Conservation (phyloP, 2,888 invertebrate genomes). For the Apodemia mormo region DNA sequence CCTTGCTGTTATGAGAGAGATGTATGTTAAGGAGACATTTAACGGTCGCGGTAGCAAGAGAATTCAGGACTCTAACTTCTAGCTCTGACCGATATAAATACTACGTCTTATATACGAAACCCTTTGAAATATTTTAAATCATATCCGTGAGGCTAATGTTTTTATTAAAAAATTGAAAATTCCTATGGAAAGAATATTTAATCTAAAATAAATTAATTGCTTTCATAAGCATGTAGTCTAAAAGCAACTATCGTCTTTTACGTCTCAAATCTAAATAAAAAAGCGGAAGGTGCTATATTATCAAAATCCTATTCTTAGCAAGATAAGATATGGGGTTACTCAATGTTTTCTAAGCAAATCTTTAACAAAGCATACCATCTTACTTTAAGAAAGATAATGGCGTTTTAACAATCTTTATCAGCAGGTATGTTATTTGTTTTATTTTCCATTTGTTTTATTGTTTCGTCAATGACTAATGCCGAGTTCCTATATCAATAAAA, state of each 20-base stretch:
- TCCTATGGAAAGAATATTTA: conserved; percentile 20
- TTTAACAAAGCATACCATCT: conserved; percentile 36
- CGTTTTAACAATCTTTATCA: background rate
- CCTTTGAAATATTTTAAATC: too few relatives aligned
- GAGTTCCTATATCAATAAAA: too few relatives aligned
- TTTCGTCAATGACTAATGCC: too few relatives aligned
- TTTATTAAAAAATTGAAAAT: background rate
- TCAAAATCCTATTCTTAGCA: conserved; percentile 38
- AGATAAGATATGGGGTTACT: conserved; percentile 37
- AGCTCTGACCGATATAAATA: too few relatives aligned
- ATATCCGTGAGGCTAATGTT: too few relatives aligned
- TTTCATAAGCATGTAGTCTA: background rate
- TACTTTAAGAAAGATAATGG: conserved; percentile 33
- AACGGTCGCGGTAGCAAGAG: too few relatives aligned
- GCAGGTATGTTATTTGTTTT: background rate
- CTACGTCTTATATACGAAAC: too few relatives aligned
- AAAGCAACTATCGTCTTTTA: background rate
- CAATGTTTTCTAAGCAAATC: conserved; percentile 39
- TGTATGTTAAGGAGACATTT: too few relatives aligned
- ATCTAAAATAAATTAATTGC: conserved; percentile 4
- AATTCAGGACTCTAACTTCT: too few relatives aligned
- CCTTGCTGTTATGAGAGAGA: too few relatives aligned
- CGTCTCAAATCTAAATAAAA: conserved; percentile 9
- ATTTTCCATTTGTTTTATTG: background rate
- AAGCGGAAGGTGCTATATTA: conserved; percentile 33